Evolutionary conservation across 1,140 invertebrate genomes (phyloP), one percentile per base, ranked within the genome.

Genomic region (Heliconius nattereri): DNA sequence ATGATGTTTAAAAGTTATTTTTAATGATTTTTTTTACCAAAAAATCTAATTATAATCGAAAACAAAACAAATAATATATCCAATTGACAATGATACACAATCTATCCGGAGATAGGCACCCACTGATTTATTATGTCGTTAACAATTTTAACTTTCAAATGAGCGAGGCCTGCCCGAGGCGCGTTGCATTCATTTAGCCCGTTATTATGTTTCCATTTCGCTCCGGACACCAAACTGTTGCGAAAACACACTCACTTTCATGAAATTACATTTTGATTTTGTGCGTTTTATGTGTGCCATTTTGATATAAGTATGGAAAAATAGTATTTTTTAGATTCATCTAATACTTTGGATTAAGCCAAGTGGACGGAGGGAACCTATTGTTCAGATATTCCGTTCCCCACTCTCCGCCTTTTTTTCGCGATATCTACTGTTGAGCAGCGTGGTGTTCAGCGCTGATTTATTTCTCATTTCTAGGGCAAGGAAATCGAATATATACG

Each of bases 51-150:
- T 32, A 71, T 23, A 73, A 73, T 26, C 2, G 29, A 19, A 8
- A 73, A 26, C 19, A 73, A 73, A 26, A 45, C 2, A 73, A 73
- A 26, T 26, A 23, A 20, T 73, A 52, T 70, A 70, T 16, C 35
- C 40, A 81, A 81, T 77, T 84, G 76, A 81, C 81, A 81, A 83
- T 85, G 77, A 73, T 54, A 60, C 79, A 84, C 82, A 80, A 87
- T 87, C 86, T 81, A 87, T 87, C 83, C 73, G 49, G 76, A 87
- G 84, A 87, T 85, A 85, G 70, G 73, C 37, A 76, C 70, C 77
- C 82, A 84, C 82, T 85, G 82, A 87, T 87, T 87, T 87, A 85
- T 85, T 74, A 79, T 74, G 72, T 82, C 83, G 78, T 82, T 81
- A 80, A 73, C 80, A 76, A 83, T 83, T 83, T 83, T 73, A 80